phyloP scores from a whole-genome alignment of 2,888 invertebrate genomes.

The Caenorhabditis doughertyi region DNA sequence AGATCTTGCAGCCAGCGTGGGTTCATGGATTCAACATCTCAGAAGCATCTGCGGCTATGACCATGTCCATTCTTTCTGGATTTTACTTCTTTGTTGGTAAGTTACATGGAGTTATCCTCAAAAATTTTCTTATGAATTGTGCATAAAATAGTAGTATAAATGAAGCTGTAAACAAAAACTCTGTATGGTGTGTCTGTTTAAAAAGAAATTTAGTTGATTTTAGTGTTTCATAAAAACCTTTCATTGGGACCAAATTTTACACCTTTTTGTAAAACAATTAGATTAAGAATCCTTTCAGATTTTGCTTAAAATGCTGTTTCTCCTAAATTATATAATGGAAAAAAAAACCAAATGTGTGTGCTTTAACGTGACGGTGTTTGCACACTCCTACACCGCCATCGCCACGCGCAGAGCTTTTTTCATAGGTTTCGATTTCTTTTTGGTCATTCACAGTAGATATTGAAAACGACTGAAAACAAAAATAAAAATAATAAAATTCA shows the following conservation, averaged over 20 bases:
- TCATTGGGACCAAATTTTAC: conserved; percentile 4
- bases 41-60: conserved; percentile 91
- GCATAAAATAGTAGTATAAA: no score
- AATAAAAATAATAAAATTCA: neutral
- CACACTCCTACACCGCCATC: neutral
- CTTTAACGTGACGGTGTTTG: neutral
- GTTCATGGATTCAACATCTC: conserved; percentile 89
- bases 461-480: neutral
- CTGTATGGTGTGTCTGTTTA: no score
- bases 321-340: no score
- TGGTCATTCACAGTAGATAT: neutral
- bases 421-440: neutral
- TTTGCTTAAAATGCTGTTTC: no score
- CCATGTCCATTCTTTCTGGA: conserved; percentile 95
- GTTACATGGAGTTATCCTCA: conserved; percentile 72
- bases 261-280: no score
- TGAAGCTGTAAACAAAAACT: no score
- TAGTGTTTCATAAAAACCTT: no score
- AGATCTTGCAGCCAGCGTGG: conserved; percentile 84
- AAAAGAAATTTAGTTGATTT: no score
- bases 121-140: no score
- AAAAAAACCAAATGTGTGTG: neutral
- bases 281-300: no score
- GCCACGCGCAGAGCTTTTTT: neutral
- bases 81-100: conserved; percentile 95